Evolutionary conservation across 2,888 invertebrate species (phyloP).

Genomic region (Leptopilina myrica): DNA sequence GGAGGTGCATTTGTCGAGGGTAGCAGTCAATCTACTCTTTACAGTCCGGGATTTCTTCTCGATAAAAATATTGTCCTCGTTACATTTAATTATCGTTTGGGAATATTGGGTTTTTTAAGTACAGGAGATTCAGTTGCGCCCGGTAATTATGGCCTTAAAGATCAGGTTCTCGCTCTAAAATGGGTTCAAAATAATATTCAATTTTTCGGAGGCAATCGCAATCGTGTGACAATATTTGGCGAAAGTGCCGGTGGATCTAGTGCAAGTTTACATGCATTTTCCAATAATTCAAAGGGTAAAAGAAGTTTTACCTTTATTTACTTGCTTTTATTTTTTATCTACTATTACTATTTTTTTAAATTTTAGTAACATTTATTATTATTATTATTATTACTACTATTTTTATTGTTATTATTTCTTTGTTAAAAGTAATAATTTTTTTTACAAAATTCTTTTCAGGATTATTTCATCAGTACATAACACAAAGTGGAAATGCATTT

Average conservation of each 20-base stretch:
- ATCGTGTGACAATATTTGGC: constrained; percentile 68
- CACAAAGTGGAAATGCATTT: constrained; percentile 52
- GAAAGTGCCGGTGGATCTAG: constrained; percentile 62
- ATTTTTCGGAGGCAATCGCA: constrained; percentile 66
- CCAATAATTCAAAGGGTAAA: constrained; percentile 61
- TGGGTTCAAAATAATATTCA: constrained; percentile 68
- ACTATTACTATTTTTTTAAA: too few relatives aligned
- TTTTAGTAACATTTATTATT: constrained; percentile 14
- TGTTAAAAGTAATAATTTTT: too few relatives aligned
- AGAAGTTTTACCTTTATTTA: constrained; percentile 52
- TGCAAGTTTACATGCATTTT: constrained; percentile 53
- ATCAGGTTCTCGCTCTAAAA: constrained; percentile 63
- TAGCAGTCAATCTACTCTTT: constrained; percentile 45
- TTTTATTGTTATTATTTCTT: too few relatives aligned
- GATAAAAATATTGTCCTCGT: constrained; percentile 59
- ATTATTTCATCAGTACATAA: constrained; percentile 58
- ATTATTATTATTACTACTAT: too few relatives aligned
- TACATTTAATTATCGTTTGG: constrained; percentile 57
- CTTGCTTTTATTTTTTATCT: too few relatives aligned
- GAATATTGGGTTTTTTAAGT: constrained; percentile 54
- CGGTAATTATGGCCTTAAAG: constrained; percentile 70
- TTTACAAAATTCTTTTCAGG: constrained; percentile 44
- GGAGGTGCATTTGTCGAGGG: constrained; percentile 60
- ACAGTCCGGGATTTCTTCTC: constrained; percentile 60
- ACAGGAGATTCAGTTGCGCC: constrained; percentile 58